Evolutionary conservation across 2,797 vertebrate genomes (phyloP).

Genomic region (Enteromius radiatus): DNA sequence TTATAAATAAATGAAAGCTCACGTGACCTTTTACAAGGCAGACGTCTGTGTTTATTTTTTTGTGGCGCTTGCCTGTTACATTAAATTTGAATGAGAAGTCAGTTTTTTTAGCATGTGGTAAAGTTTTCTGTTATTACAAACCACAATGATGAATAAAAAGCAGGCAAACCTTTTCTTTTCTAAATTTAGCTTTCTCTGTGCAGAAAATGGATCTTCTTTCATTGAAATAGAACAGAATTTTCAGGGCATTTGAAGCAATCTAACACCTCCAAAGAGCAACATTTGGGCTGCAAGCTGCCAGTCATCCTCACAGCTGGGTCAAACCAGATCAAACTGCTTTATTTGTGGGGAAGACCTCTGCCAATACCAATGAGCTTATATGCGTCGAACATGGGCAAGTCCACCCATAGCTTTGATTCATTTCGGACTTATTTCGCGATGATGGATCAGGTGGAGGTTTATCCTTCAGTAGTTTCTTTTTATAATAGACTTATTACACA

Average conservation of each 20-base stretch:
- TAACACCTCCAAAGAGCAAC: constrained; percentile 26
- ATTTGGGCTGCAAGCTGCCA: constrained; percentile 43
- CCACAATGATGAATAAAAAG: constrained; percentile 4
- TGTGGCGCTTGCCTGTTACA: constrained; percentile 8
- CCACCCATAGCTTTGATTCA: neutral
- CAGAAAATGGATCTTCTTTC: neutral
- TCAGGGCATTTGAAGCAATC: constrained; percentile 20
- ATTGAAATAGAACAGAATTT: constrained; percentile 1
- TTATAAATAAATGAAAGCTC: constrained; percentile 4
- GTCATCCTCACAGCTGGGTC: constrained; percentile 43
- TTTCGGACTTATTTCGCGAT: neutral
- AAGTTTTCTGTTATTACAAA: neutral
- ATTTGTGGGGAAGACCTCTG: constrained; percentile 48
- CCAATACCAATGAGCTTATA: constrained; percentile 51
- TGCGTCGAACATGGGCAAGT: neutral
- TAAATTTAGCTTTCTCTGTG: neutral
- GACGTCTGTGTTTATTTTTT: constrained; percentile 4
- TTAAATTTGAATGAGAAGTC: neutral
- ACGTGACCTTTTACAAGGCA: constrained; percentile 5
- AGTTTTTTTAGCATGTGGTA: neutral
- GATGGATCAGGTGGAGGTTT: constrained; percentile 24
- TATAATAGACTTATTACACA: constrained; percentile 33
- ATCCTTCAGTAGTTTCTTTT: constrained; percentile 1
- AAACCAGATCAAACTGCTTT: constrained; percentile 49
- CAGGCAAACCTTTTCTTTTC: neutral